Base-by-base conservation (phyloP, 35 echinoderm and acorn worm genomes). In the Lytechinus variegatus region DNA sequence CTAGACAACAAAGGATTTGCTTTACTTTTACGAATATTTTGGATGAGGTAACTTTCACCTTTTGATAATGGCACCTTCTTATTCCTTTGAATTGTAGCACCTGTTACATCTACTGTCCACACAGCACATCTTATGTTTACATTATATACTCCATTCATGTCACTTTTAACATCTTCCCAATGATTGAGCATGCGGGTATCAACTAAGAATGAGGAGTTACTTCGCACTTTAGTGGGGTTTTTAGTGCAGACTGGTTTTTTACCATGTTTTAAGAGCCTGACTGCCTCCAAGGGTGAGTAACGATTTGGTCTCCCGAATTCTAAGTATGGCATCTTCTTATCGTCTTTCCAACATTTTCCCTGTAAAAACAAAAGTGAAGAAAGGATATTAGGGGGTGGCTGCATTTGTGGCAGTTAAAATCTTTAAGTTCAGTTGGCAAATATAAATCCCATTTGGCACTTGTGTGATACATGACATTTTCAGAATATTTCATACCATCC, bases 1-100 rank as follows among this genome's bases (percentile, higher is more conserved):
- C 61, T 71, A 71, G 16, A 71, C 61, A 89, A 89, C 4, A 89
- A 29, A 8, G 87, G 87, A 8, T 29, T 89, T 89, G 87, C 87
- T 89, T 44, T 89, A 89, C 28, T 89, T 29, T 89, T 89, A 27
- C 87, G 28, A 29, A 89, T 89, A 89, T 89, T 89, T 9, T 89
- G 87, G 3, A 33, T 9, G 6, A 89, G 87, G 51, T 89, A 89
- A 29, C 87, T 89, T 87, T 87, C 86, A 16, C 86, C 86, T 14
- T 87, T 44, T 14, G 8, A 87, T 21, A 87, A 87, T 9, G 86
- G 86, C 8, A 87, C 24, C 86, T 87, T 87, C 24, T 87, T 87
- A 87, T 21, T 87, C 86, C 24, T 87, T 16, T 87, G 86, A 16
- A 87, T 87, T 16, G 14, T 16, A 14, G 86, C 14, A 87, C 86